Base-by-base conservation (phyloP, 2,888 invertebrate genomes). In the Brachyptera putata region DNA sequence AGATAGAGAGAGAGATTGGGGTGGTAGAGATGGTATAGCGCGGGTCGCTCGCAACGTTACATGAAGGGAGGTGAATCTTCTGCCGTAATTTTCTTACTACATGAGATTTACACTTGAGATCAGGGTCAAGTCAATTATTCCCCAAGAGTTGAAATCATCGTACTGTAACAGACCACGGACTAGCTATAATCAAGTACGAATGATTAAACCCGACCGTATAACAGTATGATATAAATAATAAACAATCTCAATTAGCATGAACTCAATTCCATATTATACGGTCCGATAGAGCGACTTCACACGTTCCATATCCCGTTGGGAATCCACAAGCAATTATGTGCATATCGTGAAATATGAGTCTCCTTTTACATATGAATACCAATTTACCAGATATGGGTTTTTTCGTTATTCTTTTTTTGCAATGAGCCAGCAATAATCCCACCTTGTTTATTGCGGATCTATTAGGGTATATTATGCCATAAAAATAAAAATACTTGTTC, bases 401-500 rank as follows among this genome's bases (percentile, higher is more conserved):
- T 61, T n/a, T n/a, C n/a, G n/a, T n/a, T n/a, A n/a, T n/a, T 58
- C 58, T 61, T 61, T 61, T 56, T 58, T 53, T 55, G 56, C 55
- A 55, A 36, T 58, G 53, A 53, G 43, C 60, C 37, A 53, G 60
- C 57, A 55, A 58, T 63, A 63, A 63, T 63, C 63, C 63, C 56
- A 41, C 36, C 56, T 63, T 63, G 63, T 63, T 63, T 63, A 63
- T 63, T 48, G 61, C 61, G 56, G 60, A 63, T 63, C 63, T 61
- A 63, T 63, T 63, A 61, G 61, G 61, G 56, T 61, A 63, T 63
- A 63, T 63, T 63, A 63, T 63, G 61, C 63, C 63, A 63, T 63
- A 61, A 63, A 61, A 63, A 63, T 63, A 61, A 63, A 63, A 63
- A 63, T 61, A 63, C 61, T 61, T 63, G 63, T 61, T 43, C 61